These are phyloP conservation scores for Xanthorhoe spadicearia DNA, from an alignment of 2,888 invertebrate genomes.

Conservation along the genomic window DNA sequence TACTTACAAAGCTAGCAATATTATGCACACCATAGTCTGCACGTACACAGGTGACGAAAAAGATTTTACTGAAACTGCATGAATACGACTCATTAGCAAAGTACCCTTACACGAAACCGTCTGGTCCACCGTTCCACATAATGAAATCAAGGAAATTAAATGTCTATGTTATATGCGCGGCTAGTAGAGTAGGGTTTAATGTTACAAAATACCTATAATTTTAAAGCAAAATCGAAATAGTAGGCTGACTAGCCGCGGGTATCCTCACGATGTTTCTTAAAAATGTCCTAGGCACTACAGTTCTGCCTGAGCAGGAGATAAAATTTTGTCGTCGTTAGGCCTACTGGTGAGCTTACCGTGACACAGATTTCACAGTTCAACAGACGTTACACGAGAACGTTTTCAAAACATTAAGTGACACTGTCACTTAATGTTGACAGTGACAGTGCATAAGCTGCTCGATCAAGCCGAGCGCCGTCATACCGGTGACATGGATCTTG, in stretches of 20 bases:
- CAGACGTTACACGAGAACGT: neutral
- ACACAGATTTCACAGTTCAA: conserved; percentile 9
- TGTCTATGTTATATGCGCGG: no score
- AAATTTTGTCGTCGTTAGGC: no score
- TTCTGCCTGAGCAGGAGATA: no score
- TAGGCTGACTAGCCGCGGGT: no score
- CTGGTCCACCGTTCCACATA: conserved; percentile 51
- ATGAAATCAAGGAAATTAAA: conserved; percentile 68
- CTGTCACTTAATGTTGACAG: no score
- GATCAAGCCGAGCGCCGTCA: conserved; percentile 18
- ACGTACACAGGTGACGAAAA: conserved; percentile 20
- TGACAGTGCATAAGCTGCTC: conserved; percentile 18
- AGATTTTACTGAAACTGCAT: conserved; percentile 29
- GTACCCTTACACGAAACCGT: conserved; percentile 10
- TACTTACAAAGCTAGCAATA: neutral
- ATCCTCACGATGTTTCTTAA: no score
- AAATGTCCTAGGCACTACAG: no score
- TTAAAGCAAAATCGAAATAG: no score
- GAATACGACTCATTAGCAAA: conserved; percentile 61
- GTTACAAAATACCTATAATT: no score
- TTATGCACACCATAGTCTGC: neutral
- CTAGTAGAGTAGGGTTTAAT: no score
- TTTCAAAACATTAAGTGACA: conserved; percentile 9
- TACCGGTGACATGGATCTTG: conserved; percentile 30
- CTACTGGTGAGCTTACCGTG: conserved; percentile 2